phyloP scores from a whole-genome alignment of 2,797 vertebrate genomes.

The Myotis findleyi region DNA sequence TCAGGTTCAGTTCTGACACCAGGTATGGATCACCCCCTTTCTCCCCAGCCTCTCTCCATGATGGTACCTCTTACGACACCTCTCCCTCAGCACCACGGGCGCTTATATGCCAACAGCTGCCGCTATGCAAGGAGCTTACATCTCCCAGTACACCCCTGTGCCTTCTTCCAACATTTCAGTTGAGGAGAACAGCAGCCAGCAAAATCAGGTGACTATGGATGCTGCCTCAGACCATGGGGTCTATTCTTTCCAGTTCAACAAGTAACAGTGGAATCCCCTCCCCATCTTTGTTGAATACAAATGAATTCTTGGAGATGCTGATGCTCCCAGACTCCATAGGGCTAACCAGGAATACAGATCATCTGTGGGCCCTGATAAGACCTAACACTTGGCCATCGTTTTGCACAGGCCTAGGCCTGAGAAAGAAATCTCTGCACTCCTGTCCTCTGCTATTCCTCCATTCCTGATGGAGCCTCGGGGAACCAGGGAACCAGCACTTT shows the following conservation, averaged over 20 bases:
- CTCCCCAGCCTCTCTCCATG: constrained; percentile 94
- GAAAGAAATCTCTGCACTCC: neutral
- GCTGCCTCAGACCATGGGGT: constrained; percentile 92
- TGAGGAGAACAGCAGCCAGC: constrained; percentile 94
- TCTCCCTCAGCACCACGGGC: constrained; percentile 93
- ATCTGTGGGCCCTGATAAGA: neutral
- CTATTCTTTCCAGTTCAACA: constrained; percentile 96
- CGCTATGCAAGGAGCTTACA: constrained; percentile 94
- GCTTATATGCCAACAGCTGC: constrained; percentile 93
- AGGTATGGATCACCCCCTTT: constrained; percentile 94
- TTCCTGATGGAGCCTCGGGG: neutral
- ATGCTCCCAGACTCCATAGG: neutral
- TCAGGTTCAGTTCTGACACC: constrained; percentile 93
- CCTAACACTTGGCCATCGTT: neutral
- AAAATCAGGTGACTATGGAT: constrained; percentile 93
- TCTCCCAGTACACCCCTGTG: constrained; percentile 94
- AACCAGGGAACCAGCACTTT: neutral
- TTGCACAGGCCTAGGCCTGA: constrained; percentile 8
- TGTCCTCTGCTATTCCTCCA: neutral
- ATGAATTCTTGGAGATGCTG: neutral
- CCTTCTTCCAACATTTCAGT: constrained; percentile 92
- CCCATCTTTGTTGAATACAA: neutral
- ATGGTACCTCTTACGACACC: constrained; percentile 94
- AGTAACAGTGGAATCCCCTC: constrained; percentile 84
- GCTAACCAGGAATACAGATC: neutral